Evolutionary conservation across 1,140 invertebrate genomes (phyloP).

Genomic region (Calephelis nemesis): DNA sequence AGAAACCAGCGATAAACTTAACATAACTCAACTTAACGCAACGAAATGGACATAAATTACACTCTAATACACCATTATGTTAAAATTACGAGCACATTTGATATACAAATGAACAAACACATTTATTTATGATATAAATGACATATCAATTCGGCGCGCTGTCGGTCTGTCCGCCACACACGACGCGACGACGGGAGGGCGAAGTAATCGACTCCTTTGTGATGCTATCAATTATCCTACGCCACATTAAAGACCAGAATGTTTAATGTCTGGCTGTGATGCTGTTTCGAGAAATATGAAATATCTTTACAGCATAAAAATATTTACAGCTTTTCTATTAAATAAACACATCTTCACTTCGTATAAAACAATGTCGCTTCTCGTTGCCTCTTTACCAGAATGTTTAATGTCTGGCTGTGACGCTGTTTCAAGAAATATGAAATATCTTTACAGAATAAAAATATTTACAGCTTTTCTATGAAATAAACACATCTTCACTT

Average conservation of each 20-base stretch:
- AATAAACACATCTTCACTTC: too few relatives aligned
- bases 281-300: constrained; percentile 1
- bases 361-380: too few relatives aligned
- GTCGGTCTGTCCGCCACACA: constrained; percentile 21
- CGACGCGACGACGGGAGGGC: constrained; percentile 16
- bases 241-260: constrained; percentile 18
- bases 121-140: constrained; percentile 13
- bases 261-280: constrained; percentile 8
- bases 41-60: too few relatives aligned
- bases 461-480: too few relatives aligned
- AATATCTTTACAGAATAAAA: not conserved
- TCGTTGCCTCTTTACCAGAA: too few relatives aligned
- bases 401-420: constrained; percentile 4
- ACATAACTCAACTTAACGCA: too few relatives aligned
- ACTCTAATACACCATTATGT: too few relatives aligned
- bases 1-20: too few relatives aligned
- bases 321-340: too few relatives aligned
- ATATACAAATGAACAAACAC: constrained; percentile 13
- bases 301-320: not conserved
- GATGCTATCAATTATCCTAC: constrained; percentile 18
- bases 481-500: too few relatives aligned
- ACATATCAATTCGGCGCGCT: constrained; percentile 20
- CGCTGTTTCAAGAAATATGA: not conserved
- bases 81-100: too few relatives aligned
- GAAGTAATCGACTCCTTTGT: constrained; percentile 14